phyloP scores from a whole-genome alignment of 2,113 vertebrate genomes.

The Piaya cayana region DNA sequence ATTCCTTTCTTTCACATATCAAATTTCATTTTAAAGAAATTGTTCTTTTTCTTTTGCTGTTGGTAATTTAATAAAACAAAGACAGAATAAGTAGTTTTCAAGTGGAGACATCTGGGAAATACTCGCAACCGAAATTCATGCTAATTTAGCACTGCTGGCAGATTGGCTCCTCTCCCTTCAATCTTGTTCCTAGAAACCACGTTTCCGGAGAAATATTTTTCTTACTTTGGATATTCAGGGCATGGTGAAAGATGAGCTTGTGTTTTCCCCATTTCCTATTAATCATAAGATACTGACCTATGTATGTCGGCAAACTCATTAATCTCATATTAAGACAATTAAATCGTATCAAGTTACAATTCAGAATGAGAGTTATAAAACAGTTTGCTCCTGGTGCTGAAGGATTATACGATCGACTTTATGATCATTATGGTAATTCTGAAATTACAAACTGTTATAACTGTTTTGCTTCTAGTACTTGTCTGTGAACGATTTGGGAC shows the following conservation, averaged over 20 bases:
- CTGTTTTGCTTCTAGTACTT: not conserved
- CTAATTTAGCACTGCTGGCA: not conserved
- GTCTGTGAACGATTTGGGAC: not conserved
- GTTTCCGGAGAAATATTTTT: not conserved
- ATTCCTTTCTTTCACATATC: conserved; percentile 41
- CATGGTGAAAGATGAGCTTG: not conserved
- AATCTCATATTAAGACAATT: not conserved
- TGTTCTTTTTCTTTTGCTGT: conserved; percentile 9
- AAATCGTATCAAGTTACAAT: not conserved
- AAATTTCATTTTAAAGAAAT: conserved; percentile 25
- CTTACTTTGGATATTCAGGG: not conserved
- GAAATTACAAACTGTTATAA: not conserved
- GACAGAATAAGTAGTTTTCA: conserved; percentile 3
- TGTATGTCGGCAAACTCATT: not conserved
- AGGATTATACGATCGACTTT: not conserved
- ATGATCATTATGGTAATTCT: not conserved
- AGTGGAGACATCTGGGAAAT: conserved; percentile 37
- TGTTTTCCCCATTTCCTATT: not conserved
- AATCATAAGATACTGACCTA: not conserved
- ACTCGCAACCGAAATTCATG: not conserved
- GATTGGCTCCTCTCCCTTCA: not conserved
- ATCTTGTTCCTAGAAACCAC: conserved; percentile 17
- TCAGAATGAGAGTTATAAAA: not conserved
- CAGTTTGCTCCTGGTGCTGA: not conserved
- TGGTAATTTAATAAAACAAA: conserved; percentile 42